These are phyloP conservation scores for Stenchaetothrips biformis DNA, from an alignment of 2,888 invertebrate genomes.

Conservation along the genomic window DNA sequence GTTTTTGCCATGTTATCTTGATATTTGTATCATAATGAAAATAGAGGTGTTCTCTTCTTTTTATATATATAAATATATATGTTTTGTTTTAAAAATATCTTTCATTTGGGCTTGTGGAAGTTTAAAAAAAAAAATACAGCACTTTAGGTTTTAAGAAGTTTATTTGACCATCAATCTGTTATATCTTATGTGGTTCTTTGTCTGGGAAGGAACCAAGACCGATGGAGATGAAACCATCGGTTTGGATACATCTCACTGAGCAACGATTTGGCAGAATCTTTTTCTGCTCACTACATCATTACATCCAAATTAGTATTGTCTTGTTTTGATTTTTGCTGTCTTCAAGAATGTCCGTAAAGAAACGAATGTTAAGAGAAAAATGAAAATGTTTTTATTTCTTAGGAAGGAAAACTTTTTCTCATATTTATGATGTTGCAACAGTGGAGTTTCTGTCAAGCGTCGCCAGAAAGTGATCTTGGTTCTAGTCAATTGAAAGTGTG, in stretches of 20 bases:
- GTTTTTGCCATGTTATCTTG: conserved; percentile 16
- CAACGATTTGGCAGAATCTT: conserved; percentile 18
- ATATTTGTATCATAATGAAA: conserved; percentile 13
- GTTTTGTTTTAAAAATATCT: neutral
- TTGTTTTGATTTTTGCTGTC: neutral
- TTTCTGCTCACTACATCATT: neutral
- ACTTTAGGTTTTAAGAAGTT: conserved; percentile 6
- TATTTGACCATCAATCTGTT: conserved; percentile 17
- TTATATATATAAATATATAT: neutral
- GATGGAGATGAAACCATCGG: conserved; percentile 22
- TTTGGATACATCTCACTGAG: conserved; percentile 19
- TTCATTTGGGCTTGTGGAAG: neutral
- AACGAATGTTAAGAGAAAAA: neutral
- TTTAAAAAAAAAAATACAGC: neutral
- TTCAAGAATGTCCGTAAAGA: too few species aligned
- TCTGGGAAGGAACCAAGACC: conserved; percentile 22
- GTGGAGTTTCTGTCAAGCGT: conserved; percentile 24
- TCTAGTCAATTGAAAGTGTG: conserved; percentile 18
- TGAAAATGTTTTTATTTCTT: neutral
- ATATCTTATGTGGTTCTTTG: conserved; percentile 16
- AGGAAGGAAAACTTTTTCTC: neutral
- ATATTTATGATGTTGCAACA: conserved; percentile 18
- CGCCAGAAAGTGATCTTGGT: conserved; percentile 22
- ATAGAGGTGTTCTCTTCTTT: conserved; percentile 7
- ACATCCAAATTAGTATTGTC: neutral